A percentile compares a stretch with the other conserved stretches of the same genome.
These are phyloP conservation scores for Carlito syrichta DNA, from an alignment of 2,113 vertebrate species.

Conservation along the genomic window DNA sequence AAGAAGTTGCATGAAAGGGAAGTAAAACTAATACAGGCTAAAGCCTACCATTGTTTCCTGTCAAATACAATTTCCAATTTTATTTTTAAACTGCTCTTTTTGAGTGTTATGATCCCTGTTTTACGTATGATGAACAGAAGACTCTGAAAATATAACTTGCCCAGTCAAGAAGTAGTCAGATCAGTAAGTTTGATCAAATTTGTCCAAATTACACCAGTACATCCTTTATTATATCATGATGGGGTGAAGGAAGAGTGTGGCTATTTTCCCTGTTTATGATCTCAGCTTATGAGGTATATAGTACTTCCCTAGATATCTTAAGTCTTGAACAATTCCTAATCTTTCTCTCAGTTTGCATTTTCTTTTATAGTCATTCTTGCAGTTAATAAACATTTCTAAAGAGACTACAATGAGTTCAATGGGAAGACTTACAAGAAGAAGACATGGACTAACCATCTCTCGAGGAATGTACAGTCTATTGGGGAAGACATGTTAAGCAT, in stretches of 20 bases:
- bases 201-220: background rate
- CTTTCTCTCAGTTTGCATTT: background rate
- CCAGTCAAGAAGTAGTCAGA: background rate
- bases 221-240: background rate
- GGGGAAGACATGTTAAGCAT: background rate
- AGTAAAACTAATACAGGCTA: background rate
- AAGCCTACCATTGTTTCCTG: background rate
- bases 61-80: background rate
- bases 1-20: background rate
- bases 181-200: background rate
- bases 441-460: background rate
- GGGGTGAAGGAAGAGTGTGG: rapidly evolving
- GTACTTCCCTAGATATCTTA: background rate
- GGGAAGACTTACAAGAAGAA: background rate
- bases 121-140: background rate
- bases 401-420: background rate
- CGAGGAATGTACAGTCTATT: rapidly evolving
- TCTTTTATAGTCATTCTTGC: background rate
- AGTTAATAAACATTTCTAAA: background rate
- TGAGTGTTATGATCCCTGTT: background rate
- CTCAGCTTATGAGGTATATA: background rate
- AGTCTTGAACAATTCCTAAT: background rate
- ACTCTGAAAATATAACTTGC: background rate
- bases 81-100: background rate
- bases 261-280: background rate